Evolutionary conservation across 2,113 vertebrate genomes (phyloP).

Genomic region (Megaleporinus macrocephalus): DNA sequence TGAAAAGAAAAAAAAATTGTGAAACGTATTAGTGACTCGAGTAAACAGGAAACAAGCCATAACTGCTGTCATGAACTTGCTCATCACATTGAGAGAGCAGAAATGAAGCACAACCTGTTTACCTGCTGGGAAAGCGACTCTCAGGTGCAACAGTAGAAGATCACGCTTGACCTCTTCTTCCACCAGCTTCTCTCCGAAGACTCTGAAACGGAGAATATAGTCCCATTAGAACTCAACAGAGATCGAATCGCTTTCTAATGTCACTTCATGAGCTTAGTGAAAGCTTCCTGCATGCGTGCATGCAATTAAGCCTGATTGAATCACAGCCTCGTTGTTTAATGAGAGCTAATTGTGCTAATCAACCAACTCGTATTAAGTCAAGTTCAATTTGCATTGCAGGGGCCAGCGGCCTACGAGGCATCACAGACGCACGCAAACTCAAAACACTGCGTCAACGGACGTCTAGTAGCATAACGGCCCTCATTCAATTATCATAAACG

Average conservation of each 20-base stretch:
- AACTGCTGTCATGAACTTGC: slow-evolving; percentile 16
- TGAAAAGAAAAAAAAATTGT: slow-evolving; percentile 15
- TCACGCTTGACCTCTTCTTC: slow-evolving; percentile 16
- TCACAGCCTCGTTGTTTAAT: slow-evolving; percentile 37
- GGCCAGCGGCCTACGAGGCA: neutral
- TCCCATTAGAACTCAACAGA: slow-evolving; percentile 22
- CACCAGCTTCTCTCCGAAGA: neutral
- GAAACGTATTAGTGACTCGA: neutral
- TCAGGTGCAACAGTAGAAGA: neutral
- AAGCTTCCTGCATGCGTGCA: slow-evolving; percentile 5
- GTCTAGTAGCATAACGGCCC: slow-evolving; percentile 59
- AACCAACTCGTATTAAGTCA: slow-evolving; percentile 26
- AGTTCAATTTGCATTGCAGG: slow-evolving; percentile 12
- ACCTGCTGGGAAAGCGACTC: slow-evolving; percentile 20
- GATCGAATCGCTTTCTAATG: slow-evolving; percentile 23
- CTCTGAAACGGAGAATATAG: slow-evolving; percentile 43
- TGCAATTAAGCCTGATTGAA: slow-evolving; percentile 38
- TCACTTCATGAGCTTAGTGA: slow-evolving; percentile 23
- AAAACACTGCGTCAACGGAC: neutral
- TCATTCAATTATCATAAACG: slow-evolving; percentile 64
- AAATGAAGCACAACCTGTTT: slow-evolving; percentile 35
- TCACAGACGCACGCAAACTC: neutral
- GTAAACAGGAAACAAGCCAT: slow-evolving; percentile 1
- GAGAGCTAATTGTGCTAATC: slow-evolving; percentile 23
- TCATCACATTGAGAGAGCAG: slow-evolving; percentile 16